These are phyloP conservation scores for Mamestra brassicae DNA, from an alignment of 2,888 invertebrate genomes.

Conservation along the genomic window DNA sequence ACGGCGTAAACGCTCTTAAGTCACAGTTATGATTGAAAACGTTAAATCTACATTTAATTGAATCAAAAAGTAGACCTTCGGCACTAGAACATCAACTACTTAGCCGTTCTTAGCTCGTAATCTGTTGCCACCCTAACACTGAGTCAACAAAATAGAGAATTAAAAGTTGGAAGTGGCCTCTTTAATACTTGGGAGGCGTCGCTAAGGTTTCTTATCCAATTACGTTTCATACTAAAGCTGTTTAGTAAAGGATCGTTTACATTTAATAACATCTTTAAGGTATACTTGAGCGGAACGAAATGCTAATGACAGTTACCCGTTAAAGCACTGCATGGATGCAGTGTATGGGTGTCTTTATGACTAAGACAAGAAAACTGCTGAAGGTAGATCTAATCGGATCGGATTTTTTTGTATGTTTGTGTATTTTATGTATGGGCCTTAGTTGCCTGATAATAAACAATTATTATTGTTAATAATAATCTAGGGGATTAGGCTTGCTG, in stretches of 20 bases:
- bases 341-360: background rate
- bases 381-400: background rate
- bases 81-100: background rate
- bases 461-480: no score
- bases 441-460: no score
- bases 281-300: background rate
- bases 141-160: constrained; percentile 16
- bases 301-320: no score
- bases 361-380: background rate
- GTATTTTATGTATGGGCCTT: no score
- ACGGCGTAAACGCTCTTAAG: no score
- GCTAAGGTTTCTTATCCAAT: constrained; percentile 24
- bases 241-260: constrained; percentile 12
- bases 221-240: constrained; percentile 8
- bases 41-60: background rate
- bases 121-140: background rate
- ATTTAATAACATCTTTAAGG: constrained; percentile 1
- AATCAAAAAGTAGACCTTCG: background rate
- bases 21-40: no score
- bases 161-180: constrained; percentile 20
- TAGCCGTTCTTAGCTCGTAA: background rate
- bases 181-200: background rate
- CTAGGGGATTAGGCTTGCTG: no score
- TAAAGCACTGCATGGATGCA: background rate
- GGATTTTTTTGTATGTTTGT: no score